Evolutionary conservation across 2,797 vertebrate species (phyloP).

Genomic region (Bucorvus abyssinicus): DNA sequence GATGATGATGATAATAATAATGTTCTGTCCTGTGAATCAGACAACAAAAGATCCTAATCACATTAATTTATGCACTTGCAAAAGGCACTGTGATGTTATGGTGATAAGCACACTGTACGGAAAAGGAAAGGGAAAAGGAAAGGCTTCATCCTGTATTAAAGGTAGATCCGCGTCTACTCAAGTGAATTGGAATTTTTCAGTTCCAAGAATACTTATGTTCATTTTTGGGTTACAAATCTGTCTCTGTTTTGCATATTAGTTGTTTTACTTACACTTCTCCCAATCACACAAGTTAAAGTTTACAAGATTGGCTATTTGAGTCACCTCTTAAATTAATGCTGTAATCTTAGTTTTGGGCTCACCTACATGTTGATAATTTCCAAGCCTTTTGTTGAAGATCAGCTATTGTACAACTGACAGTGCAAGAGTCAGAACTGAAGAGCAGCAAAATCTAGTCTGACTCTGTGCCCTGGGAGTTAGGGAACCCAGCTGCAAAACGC

Average conservation of each 20-base stretch:
- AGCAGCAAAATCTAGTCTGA: neutral
- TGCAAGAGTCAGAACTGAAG: neutral
- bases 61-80: neutral
- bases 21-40: neutral
- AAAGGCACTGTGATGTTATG: neutral
- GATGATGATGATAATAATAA: neutral
- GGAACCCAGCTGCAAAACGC: neutral
- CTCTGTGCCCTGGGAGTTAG: neutral
- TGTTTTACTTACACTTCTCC: neutral
- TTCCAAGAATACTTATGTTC: neutral
- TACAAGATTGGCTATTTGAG: neutral
- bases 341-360: neutral
- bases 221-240: neutral
- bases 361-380: neutral
- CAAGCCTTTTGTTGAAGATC: neutral
- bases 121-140: neutral
- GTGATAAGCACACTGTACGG: neutral
- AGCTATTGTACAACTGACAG: neutral
- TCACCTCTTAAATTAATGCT: neutral
- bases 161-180: neutral
- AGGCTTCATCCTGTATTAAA: neutral
- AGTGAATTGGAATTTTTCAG: neutral
- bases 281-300: neutral
- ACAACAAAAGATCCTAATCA: neutral
- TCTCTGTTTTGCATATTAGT: neutral